phyloP scores from a whole-genome alignment of 2,113 vertebrate species.

The Gasterosteus nipponicus region DNA sequence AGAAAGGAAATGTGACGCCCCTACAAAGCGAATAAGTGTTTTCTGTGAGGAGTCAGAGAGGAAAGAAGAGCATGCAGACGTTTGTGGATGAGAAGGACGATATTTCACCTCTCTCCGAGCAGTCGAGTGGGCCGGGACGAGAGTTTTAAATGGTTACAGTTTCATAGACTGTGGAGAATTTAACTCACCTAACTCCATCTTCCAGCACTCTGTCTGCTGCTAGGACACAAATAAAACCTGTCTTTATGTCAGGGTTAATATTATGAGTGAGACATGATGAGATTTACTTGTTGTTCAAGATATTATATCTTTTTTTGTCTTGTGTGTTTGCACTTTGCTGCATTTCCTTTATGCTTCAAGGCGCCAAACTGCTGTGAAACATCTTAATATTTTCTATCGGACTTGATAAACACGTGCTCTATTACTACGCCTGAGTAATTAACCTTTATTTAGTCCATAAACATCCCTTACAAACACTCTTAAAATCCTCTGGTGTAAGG shows the following conservation, averaged over 20 bases:
- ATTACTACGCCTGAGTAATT: not conserved
- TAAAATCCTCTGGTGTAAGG: not conserved
- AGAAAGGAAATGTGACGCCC: conserved; percentile 24
- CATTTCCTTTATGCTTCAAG: conserved; percentile 1
- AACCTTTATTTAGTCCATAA: not conserved
- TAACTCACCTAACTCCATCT: not conserved
- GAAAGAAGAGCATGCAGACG: not conserved
- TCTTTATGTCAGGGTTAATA: not conserved
- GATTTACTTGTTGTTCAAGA: conserved; percentile 49
- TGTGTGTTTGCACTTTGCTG: conserved; percentile 43
- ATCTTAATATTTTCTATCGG: not conserved
- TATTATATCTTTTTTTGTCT: conserved; percentile 15
- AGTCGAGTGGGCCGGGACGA: not conserved
- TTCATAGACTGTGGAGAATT: not conserved
- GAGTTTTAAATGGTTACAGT: not conserved
- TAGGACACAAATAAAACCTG: not conserved
- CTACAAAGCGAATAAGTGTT: conserved; percentile 43
- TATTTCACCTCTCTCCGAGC: conserved; percentile 2
- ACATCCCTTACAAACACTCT: not conserved
- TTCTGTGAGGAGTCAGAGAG: conserved; percentile 29
- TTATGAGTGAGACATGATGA: conserved; percentile 41
- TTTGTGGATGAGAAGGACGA: conserved; percentile 3
- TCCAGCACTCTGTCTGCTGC: not conserved
- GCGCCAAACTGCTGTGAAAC: not conserved
- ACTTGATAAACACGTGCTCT: conserved; percentile 7